A percentile compares a stretch with the other conserved stretches of the same genome.
phyloP scores from a whole-genome alignment of 2,113 vertebrate species.

The Aviceda subcristata region DNA sequence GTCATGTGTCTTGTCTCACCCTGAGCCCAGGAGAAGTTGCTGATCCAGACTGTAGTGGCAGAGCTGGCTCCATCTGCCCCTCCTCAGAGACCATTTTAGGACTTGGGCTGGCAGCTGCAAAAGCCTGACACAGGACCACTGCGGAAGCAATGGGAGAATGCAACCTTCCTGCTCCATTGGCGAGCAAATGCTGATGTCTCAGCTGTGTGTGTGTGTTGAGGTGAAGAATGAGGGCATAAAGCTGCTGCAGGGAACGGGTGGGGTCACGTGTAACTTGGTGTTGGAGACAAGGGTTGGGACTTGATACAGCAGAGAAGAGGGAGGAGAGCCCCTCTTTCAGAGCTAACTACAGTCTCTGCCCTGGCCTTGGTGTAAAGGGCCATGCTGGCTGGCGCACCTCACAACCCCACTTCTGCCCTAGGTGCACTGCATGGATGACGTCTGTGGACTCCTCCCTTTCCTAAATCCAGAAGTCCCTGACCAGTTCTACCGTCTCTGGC shows the following conservation, averaged over 20 bases:
- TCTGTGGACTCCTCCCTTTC: constrained; percentile 96
- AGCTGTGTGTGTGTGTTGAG: neutral
- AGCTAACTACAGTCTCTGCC: neutral
- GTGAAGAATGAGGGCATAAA: neutral
- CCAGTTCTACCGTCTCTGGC: constrained; percentile 99
- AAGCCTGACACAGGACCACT: neutral
- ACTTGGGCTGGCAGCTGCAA: neutral
- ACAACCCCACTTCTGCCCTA: constrained; percentile 37
- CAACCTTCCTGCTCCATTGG: rapidly evolving
- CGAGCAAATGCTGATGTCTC: rapidly evolving
- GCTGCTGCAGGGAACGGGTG: neutral
- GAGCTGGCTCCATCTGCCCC: neutral
- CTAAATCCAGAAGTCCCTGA: constrained; percentile 97
- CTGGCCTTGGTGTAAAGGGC: neutral
- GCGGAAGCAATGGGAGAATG: neutral
- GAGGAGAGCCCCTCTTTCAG: neutral
- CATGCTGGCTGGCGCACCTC: neutral
- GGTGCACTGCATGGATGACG: constrained; percentile 98
- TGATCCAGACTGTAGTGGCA: neutral
- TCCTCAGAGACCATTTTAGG: neutral
- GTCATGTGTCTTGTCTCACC: neutral
- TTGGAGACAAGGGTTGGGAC: neutral
- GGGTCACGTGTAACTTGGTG: rapidly evolving
- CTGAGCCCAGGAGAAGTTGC: neutral
- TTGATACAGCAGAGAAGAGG: neutral